Conservation (phyloP, 2,888 invertebrate species). For the Busseola fusca region DNA sequence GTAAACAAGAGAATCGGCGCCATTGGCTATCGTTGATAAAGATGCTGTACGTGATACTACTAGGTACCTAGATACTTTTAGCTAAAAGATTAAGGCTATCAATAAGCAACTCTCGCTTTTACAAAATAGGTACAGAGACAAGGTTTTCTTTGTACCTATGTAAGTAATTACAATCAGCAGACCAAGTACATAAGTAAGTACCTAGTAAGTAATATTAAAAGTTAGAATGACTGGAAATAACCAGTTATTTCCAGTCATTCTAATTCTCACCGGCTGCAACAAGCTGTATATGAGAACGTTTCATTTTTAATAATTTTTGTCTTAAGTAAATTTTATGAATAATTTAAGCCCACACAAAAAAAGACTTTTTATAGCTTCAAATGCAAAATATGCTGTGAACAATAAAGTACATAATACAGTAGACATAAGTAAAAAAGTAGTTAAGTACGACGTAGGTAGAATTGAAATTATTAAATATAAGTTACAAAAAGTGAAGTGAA, state of each 20-base stretch:
- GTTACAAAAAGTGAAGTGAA: slow-evolving; percentile 16
- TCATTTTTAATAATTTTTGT: not conserved
- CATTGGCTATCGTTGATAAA: not conserved
- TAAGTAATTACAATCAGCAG: not conserved
- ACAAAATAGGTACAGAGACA: not conserved
- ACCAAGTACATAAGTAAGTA: not conserved
- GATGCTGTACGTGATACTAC: too few relatives aligned
- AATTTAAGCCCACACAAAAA: not conserved
- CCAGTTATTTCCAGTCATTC: not conserved
- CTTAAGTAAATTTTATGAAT: not conserved
- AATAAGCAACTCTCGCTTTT: too few relatives aligned
- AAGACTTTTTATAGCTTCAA: not conserved
- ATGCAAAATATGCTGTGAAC: not conserved
- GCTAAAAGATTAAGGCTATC: too few relatives aligned
- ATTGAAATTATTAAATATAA: not conserved
- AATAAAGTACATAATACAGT: not conserved
- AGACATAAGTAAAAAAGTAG: not conserved
- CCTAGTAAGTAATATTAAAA: not conserved
- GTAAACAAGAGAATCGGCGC: too few relatives aligned
- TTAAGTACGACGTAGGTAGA: not conserved
- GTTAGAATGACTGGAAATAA: too few relatives aligned
- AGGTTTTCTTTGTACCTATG: not conserved
- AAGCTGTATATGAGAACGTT: not conserved
- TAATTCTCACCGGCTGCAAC: not conserved
- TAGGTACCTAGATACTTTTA: too few relatives aligned